phyloP scores from a whole-genome alignment of 2,113 vertebrate species.

The Scophthalmus maximus region DNA sequence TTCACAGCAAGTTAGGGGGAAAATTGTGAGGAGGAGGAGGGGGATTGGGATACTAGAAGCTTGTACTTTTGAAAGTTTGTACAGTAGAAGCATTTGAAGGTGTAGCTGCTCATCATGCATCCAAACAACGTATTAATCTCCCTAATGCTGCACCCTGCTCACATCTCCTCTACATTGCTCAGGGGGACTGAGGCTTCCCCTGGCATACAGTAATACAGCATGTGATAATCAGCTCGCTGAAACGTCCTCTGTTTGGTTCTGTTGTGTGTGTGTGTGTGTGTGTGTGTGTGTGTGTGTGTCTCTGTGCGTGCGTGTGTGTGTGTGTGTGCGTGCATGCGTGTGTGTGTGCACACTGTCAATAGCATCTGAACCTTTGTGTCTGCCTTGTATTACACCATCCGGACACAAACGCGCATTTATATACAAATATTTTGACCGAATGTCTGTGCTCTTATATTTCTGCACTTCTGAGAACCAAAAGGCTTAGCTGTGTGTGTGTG shows the following conservation, averaged over 20 bases:
- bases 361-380: conserved; percentile 21
- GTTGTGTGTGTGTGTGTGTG: conserved; percentile 6
- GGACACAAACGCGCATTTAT: not conserved
- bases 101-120: conserved; percentile 54
- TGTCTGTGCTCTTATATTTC: conserved; percentile 22
- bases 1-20: conserved; percentile 33
- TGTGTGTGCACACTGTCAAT: conserved; percentile 20
- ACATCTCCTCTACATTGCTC: conserved; percentile 44
- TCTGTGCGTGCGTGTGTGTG: conserved; percentile 9
- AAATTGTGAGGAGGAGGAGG: conserved; percentile 7
- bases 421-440: not conserved
- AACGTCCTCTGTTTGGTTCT: conserved; percentile 27
- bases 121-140: conserved; percentile 15
- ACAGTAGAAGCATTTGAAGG: conserved; percentile 25
- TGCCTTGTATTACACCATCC: not conserved
- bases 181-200: conserved; percentile 54
- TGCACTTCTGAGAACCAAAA: not conserved
- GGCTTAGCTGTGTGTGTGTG: not conserved
- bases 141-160: conserved; percentile 50
- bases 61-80: conserved; percentile 42
- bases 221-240: conserved; percentile 57
- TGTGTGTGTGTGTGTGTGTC: conserved; percentile 9
- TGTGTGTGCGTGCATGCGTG: conserved; percentile 2
- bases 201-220: conserved; percentile 51
- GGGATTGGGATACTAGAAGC: conserved; percentile 22